phyloP scores from a whole-genome alignment of 2,113 vertebrate genomes.

The Spermophilus dauricus region DNA sequence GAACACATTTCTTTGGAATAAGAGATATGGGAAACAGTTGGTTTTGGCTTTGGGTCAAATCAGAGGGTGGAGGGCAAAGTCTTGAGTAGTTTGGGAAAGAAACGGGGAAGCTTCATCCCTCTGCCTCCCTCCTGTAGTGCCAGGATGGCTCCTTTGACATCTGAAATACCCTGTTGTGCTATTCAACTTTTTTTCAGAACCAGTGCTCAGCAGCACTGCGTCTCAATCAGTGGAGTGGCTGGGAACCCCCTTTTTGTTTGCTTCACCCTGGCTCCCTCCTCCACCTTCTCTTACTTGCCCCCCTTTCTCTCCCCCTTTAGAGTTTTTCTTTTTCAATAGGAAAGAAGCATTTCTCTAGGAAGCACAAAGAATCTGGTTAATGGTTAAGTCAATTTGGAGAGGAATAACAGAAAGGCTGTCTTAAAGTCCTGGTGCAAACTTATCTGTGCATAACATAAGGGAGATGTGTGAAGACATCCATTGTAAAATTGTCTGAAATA shows the following conservation, averaged over 20 bases:
- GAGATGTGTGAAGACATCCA: background rate
- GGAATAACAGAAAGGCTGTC: background rate
- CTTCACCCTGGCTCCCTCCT: background rate
- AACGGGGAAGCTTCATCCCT: conserved; percentile 6
- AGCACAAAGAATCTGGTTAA: conserved; percentile 53
- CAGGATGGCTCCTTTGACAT: conserved; percentile 59
- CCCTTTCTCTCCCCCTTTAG: background rate
- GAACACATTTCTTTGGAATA: background rate
- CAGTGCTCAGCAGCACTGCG: background rate
- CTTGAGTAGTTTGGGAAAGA: conserved; percentile 56
- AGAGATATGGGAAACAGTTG: background rate
- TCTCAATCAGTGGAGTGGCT: background rate
- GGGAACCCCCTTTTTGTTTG: conserved; percentile 53
- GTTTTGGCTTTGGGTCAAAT: conserved; percentile 48
- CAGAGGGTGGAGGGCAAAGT: background rate
- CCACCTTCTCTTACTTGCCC: background rate
- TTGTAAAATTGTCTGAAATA: background rate
- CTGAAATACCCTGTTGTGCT: conserved; percentile 40
- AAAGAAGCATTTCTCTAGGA: conserved; percentile 60
- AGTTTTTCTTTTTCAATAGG: conserved; percentile 49
- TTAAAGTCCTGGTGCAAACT: background rate
- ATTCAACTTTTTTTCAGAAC: conserved; percentile 57
- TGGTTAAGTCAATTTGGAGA: conserved; percentile 11
- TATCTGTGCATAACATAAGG: background rate
- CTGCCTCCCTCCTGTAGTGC: background rate